Conservation (phyloP, 2,888 invertebrate species). For the Noctuana brunneofusca region DNA sequence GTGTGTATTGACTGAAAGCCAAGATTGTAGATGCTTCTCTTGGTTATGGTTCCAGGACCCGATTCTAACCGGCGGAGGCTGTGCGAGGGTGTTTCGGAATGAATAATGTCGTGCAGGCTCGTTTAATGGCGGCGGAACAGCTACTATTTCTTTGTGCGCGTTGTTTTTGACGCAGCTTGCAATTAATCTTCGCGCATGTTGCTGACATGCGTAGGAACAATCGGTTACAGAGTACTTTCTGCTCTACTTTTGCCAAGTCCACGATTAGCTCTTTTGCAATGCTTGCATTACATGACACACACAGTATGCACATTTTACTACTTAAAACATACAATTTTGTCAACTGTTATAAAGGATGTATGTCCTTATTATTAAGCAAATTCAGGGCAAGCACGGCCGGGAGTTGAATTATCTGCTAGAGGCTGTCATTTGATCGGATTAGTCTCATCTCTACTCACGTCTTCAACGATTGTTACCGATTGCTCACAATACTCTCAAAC, state of each 20-base stretch:
- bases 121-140: constrained; percentile 28
- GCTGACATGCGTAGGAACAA: constrained; percentile 29
- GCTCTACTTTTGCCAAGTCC: constrained; percentile 17
- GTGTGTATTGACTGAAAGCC: constrained; percentile 28
- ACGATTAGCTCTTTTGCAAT: constrained; percentile 12
- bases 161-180: constrained; percentile 32
- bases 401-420: no score
- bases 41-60: constrained; percentile 21
- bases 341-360: no score
- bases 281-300: no score
- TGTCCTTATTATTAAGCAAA: no score
- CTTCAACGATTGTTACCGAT: no score
- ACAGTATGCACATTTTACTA: no score
- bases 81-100: constrained; percentile 25
- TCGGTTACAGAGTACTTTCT: constrained; percentile 25
- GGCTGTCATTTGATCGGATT: no score
- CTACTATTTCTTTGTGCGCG: constrained; percentile 26
- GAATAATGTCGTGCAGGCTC: constrained; percentile 27
- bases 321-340: no score
- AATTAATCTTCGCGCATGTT: constrained; percentile 31
- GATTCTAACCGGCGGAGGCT: constrained; percentile 19
- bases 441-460: no score
- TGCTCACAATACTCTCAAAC: no score
- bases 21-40: constrained; percentile 29
- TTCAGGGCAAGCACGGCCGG: no score